Evolutionary conservation across 2,113 vertebrate genomes (phyloP).

Genomic region (Cranoglanis bouderius): DNA sequence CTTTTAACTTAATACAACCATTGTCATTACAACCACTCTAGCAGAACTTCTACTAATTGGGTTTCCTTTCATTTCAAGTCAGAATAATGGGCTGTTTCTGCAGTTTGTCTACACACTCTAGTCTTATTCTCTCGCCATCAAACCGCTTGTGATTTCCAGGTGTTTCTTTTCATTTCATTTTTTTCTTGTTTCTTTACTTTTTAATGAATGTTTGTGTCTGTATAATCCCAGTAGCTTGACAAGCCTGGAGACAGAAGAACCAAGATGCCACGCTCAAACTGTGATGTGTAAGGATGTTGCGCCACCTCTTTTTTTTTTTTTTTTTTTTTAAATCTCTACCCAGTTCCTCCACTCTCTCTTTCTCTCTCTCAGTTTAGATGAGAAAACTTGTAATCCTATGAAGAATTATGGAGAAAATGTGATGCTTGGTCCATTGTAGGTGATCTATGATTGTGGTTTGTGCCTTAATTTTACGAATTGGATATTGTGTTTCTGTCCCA

Average conservation of each 20-base stretch:
- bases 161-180: neutral
- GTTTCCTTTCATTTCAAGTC: neutral
- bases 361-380: slow-evolving; percentile 39
- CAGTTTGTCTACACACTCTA: neutral
- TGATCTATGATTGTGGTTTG: slow-evolving; percentile 10
- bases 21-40: neutral
- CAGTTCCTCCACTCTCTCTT: neutral
- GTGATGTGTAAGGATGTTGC: slow-evolving; percentile 78
- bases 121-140: neutral
- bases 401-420: slow-evolving; percentile 12
- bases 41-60: neutral
- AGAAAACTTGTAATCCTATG: slow-evolving; percentile 1
- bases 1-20: neutral
- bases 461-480: neutral
- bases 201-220: slow-evolving; percentile 71
- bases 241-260: slow-evolving; percentile 67
- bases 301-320: slow-evolving; percentile 41
- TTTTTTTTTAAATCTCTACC: slow-evolving; percentile 4
- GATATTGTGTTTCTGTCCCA: slow-evolving; percentile 50
- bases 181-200: slow-evolving; percentile 7
- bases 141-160: neutral
- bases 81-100: neutral
- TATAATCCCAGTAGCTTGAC: slow-evolving; percentile 71
- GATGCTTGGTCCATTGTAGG: slow-evolving; percentile 11
- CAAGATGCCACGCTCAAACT: slow-evolving; percentile 78